Evolutionary conservation across 2,888 invertebrate species (phyloP).

Genomic region (Oegoconia quadripuncta): DNA sequence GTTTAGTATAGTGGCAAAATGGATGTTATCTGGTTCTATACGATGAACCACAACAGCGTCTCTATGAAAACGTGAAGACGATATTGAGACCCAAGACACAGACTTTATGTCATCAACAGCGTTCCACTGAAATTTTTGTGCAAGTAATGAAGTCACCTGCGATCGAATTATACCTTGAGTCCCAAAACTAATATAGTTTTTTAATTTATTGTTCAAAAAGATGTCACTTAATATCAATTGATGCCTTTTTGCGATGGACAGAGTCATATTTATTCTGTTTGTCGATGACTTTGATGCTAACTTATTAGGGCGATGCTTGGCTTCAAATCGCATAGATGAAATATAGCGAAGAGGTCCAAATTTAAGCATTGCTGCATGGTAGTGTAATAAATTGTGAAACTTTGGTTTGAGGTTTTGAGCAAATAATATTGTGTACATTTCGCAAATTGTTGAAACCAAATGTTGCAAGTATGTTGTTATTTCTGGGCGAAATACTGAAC

Average conservation of each 20-base stretch:
- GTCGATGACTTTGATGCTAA: conserved; percentile 9
- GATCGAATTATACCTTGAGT: neutral
- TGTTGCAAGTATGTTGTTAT: conserved; percentile 1
- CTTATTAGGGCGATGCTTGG: conserved; percentile 14
- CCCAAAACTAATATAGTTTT: neutral
- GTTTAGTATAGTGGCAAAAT: neutral
- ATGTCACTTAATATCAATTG: conserved; percentile 11
- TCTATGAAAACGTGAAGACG: neutral
- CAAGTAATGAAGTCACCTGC: neutral
- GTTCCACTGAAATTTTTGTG: conserved; percentile 1
- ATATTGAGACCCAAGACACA: conserved; percentile 2
- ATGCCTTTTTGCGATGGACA: conserved; percentile 1
- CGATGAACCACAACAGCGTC: neutral
- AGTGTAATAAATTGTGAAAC: conserved; percentile 13
- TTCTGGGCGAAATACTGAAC: conserved; percentile 1
- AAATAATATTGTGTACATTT: conserved; percentile 11
- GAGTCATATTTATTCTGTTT: conserved; percentile 10
- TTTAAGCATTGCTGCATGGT: conserved; percentile 4
- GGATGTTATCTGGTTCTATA: neutral
- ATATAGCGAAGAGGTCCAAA: conserved; percentile 9
- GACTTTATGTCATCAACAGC: conserved; percentile 1
- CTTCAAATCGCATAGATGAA: conserved; percentile 12
- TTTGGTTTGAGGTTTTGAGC: conserved; percentile 9
- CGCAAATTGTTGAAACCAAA: conserved; percentile 5
- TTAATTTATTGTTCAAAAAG: conserved; percentile 1